phyloP scores from a whole-genome alignment of 2,113 vertebrate species.

The Hyaena hyaena region DNA sequence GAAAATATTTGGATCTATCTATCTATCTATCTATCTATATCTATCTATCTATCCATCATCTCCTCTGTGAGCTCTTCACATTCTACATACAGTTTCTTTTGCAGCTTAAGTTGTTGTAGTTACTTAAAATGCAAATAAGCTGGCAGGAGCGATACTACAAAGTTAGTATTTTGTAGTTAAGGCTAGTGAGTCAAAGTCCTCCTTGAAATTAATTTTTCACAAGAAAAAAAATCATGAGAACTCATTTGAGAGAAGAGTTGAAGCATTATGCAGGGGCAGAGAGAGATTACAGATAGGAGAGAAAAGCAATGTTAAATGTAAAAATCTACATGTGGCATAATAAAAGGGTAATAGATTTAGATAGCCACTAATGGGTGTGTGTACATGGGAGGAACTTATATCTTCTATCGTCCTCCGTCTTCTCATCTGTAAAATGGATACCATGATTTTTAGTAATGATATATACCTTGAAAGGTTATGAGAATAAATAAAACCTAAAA shows the following conservation, averaged over 20 bases:
- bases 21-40: not conserved
- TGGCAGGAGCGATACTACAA: not conserved
- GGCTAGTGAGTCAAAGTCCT: not conserved
- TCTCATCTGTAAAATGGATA: not conserved
- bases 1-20: not conserved
- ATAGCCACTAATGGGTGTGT: not conserved
- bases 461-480: not conserved
- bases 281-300: not conserved
- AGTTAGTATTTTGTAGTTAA: not conserved
- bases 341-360: not conserved
- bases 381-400: not conserved
- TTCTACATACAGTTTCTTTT: not conserved
- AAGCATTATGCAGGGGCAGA: not conserved
- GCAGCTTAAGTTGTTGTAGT: not conserved
- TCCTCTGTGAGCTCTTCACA: not conserved
- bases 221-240: not conserved
- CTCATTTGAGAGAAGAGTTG: not conserved
- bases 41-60: not conserved
- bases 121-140: constrained; percentile 14
- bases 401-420: not conserved
- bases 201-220: not conserved
- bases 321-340: not conserved
- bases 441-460: not conserved
- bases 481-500: not conserved
- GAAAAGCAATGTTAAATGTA: not conserved